These are phyloP conservation scores for Rhopalosiphum maidis DNA, from an alignment of 1,140 invertebrate genomes.

Conservation along the genomic window DNA sequence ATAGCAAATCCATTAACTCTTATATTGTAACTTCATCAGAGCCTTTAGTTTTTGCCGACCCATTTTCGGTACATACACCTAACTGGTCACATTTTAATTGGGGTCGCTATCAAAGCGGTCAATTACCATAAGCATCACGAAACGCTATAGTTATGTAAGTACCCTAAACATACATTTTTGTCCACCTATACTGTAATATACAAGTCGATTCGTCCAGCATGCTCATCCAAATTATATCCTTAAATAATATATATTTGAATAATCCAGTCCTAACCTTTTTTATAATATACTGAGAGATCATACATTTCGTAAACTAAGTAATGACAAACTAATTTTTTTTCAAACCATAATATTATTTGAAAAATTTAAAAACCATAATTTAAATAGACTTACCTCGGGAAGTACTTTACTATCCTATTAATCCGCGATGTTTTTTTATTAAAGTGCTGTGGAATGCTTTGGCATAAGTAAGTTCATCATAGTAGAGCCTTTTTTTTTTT, in stretches of 20 bases:
- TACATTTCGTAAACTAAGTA: background rate
- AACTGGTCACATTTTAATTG: background rate
- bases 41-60: background rate
- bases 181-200: background rate
- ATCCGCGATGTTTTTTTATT: background rate
- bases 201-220: background rate
- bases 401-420: background rate
- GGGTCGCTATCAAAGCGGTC: background rate
- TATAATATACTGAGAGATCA: background rate
- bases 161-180: background rate
- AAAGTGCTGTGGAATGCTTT: background rate
- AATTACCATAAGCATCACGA: background rate
- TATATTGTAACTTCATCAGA: background rate
- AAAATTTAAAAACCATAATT: background rate
- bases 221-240: background rate
- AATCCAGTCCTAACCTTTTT: background rate
- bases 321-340: too few relatives aligned
- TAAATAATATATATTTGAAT: background rate
- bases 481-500: too few relatives aligned
- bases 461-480: too few relatives aligned
- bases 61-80: background rate
- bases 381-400: background rate
- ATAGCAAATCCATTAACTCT: background rate
- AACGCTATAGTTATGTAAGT: background rate
- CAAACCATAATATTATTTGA: too few relatives aligned